phyloP scores from a whole-genome alignment of 2,888 invertebrate genomes.

The Drosophila mercatorum region DNA sequence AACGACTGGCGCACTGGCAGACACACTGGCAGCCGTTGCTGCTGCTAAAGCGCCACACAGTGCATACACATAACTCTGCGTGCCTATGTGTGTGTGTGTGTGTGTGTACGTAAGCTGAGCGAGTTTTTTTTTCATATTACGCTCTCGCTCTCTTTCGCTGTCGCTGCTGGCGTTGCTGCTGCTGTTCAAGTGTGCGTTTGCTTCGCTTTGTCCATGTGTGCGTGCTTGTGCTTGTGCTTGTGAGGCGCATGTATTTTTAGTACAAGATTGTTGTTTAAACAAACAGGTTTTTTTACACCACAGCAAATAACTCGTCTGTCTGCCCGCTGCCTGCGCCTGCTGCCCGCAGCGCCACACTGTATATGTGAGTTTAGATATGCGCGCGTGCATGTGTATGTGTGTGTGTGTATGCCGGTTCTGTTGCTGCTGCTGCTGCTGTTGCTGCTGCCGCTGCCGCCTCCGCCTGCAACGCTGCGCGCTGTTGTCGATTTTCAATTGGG shows the following conservation, averaged over 20 bases:
- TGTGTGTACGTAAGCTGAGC: conserved; percentile 15
- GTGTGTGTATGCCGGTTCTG: conserved; percentile 20
- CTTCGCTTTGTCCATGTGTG: conserved; percentile 19
- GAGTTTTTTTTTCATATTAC: conserved; percentile 21
- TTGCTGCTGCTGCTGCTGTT: conserved; percentile 32
- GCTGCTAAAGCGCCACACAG: conserved; percentile 64
- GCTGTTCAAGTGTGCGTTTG: conserved; percentile 6
- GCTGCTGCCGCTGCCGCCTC: conserved; percentile 52
- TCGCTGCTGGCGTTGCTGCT: conserved; percentile 26
- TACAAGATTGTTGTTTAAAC: conserved; percentile 81
- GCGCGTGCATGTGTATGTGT: conserved; percentile 17
- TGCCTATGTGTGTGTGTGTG: neutral
- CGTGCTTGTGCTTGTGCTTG: conserved; percentile 32
- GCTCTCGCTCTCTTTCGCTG: conserved; percentile 26
- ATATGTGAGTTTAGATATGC: conserved; percentile 4
- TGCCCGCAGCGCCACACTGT: conserved; percentile 63
- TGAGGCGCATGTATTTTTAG: conserved; percentile 76
- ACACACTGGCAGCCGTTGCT: conserved; percentile 73
- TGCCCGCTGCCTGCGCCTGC: conserved; percentile 47
- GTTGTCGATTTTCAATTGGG: conserved; percentile 78
- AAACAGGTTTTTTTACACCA: conserved; percentile 79
- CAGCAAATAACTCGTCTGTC: conserved; percentile 79
- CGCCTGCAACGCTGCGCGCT: conserved; percentile 65
- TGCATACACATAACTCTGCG: conserved; percentile 35
- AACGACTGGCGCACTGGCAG: conserved; percentile 76